These are phyloP conservation scores for Lophura swinhoii DNA, from an alignment of 2,797 vertebrate genomes.

Conservation along the genomic window DNA sequence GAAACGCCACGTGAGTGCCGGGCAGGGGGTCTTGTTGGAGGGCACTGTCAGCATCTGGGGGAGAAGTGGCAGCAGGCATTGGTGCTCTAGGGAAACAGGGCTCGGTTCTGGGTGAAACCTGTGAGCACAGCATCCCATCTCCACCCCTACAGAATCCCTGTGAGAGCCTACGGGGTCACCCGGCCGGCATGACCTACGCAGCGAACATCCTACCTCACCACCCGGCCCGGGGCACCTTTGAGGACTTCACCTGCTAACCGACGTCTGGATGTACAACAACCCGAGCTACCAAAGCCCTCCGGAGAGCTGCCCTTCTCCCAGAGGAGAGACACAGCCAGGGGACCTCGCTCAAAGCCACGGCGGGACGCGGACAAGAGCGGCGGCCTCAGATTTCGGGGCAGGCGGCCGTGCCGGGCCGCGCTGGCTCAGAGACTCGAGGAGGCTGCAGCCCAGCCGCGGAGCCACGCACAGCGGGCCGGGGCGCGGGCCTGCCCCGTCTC, in stretches of 20 bases:
- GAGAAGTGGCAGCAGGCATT: neutral
- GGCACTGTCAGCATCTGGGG: neutral
- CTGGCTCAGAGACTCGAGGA: conserved; percentile 44
- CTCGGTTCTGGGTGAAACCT: neutral
- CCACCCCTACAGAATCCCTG: conserved; percentile 86
- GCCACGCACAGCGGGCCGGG: conserved; percentile 47
- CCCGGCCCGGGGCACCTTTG: conserved; percentile 95
- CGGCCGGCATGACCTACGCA: conserved; percentile 92
- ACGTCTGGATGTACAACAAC: conserved; percentile 73
- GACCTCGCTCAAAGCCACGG: conserved; percentile 25
- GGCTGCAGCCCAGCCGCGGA: conserved; percentile 29
- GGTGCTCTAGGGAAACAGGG: rapidly evolving
- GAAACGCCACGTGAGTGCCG: conserved; percentile 92
- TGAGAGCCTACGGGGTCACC: conserved; percentile 90
- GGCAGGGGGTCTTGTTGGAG: neutral
- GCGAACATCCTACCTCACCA: conserved; percentile 99
- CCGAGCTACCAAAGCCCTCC: conserved; percentile 74
- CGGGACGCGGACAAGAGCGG: conserved; percentile 38
- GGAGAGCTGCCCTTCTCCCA: conserved; percentile 67
- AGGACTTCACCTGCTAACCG: conserved; percentile 95
- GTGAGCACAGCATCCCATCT: rapidly evolving
- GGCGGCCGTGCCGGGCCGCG: neutral
- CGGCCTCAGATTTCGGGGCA: conserved; percentile 27
- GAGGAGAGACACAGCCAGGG: conserved; percentile 35
- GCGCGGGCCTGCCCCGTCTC: neutral